phyloP scores from a whole-genome alignment of 2,797 vertebrate species.

The Paguma larvata region DNA sequence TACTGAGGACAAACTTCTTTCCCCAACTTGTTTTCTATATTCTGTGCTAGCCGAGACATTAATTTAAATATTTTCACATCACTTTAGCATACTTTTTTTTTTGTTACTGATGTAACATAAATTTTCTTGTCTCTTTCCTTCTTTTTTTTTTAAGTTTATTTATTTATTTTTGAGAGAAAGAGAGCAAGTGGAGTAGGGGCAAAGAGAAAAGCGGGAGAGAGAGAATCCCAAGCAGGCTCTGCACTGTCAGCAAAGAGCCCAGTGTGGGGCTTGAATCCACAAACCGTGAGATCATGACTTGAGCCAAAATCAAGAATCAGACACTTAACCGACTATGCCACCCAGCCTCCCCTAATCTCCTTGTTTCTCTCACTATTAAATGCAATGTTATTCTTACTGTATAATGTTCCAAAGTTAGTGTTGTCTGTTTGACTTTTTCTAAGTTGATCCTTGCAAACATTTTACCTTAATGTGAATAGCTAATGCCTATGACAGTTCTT shows the following conservation, averaged over 20 bases:
- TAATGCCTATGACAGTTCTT: not conserved
- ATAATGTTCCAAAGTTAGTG: not conserved
- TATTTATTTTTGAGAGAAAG: too few species aligned
- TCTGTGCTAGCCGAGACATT: not conserved
- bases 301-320: too few species aligned
- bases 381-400: not conserved
- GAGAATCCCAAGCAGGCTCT: too few species aligned
- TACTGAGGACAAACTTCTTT: not conserved
- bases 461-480: not conserved
- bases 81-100: not conserved
- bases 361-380: not conserved
- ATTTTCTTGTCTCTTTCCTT: too few species aligned
- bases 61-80: not conserved
- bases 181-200: too few species aligned
- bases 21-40: not conserved
- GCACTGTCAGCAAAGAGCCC: too few species aligned
- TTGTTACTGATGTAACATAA: too few species aligned
- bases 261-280: too few species aligned
- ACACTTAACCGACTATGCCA: too few species aligned
- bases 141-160: too few species aligned
- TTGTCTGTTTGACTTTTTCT: conserved; percentile 1
- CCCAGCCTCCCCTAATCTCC: not conserved
- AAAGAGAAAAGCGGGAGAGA: too few species aligned
- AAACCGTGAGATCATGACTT: too few species aligned
- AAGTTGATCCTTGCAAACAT: not conserved